Evolutionary conservation across 2,888 invertebrate species (phyloP), one percentile per base, ranked within the genome.

Genomic region (Drosophila limbata): DNA sequence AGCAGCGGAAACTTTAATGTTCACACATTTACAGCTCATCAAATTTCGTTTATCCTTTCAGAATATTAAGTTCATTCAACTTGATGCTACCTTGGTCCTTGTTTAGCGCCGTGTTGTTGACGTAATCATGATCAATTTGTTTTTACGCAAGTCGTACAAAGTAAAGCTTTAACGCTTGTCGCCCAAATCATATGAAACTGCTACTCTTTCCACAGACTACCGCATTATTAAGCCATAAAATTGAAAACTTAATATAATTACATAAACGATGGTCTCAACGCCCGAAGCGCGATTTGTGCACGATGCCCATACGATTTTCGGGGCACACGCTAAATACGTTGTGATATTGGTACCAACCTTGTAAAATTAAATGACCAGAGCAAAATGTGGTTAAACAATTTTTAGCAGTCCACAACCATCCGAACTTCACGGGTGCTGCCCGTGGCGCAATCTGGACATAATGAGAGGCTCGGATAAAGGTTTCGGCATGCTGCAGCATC

Each of bases 181-280:
- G 77, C 71, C 67, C 76, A 80, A 82, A 77, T 71, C 69, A 64
- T 56, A 59, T 67, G 67, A 51, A 60, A 44, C 62, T 66, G 44
- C 50, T 55, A 57, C 62, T 56, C 42, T 44, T 61, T 25, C 33
- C 52, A 44, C 60, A 64, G 60, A 63, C 73, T 71, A 73, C 71
- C 70, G 64, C 82, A 73, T 77, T 88, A 90, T 88, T 90, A 83
- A 88, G 90, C 90, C 80, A 90, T 88, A 87, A 88, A 88, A 88
- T 90, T 90, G 89, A 90, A 89, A 86, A 83, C 83, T 88, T 80
- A 77, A 84, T 89, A 84, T 89, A 87, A 88, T 87, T 89, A 88
- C 89, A 77, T 89, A 89, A 85, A 85, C 88, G 88, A 59, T 75
- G 74, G 68, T 64, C 60, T 68, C 70, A 79, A 79, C 77, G 85